Conservation (phyloP, 2,888 invertebrate genomes). For the Digitonthophagus gazella region DNA sequence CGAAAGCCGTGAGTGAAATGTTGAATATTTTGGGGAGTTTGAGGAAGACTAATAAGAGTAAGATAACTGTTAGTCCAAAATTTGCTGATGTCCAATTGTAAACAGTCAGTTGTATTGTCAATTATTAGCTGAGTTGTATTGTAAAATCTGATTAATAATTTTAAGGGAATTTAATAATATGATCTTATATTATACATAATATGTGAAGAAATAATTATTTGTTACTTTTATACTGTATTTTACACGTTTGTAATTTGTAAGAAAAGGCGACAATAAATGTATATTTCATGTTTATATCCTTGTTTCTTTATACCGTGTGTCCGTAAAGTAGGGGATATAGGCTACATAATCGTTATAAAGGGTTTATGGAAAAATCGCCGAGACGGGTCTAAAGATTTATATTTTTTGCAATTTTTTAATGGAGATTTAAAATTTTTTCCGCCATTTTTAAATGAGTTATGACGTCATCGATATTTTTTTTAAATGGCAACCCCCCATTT, state of each 20-base stretch:
- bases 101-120: conserved; percentile 18
- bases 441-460: too few relatives aligned
- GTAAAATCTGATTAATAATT: conserved; percentile 4
- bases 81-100: conserved; percentile 38
- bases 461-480: too few relatives aligned
- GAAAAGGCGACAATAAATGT: not conserved
- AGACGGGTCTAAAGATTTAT: too few relatives aligned
- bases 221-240: not conserved
- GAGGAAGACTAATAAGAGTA: conserved; percentile 55
- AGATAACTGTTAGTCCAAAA: conserved; percentile 40
- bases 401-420: too few relatives aligned
- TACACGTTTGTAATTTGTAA: not conserved
- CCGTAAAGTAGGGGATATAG: too few relatives aligned
- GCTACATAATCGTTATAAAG: too few relatives aligned
- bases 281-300: not conserved
- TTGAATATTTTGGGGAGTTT: conserved; percentile 66
- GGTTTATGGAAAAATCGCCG: too few relatives aligned
- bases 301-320: too few relatives aligned
- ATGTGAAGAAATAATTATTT: not conserved
- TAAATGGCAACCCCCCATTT: too few relatives aligned
- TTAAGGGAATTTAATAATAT: too few relatives aligned
- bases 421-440: too few relatives aligned
- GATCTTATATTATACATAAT: conserved; percentile 8
- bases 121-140: conserved; percentile 4
- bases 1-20: conserved; percentile 66